phyloP scores from a whole-genome alignment of 2,888 invertebrate species.

The Polia nebulosa region DNA sequence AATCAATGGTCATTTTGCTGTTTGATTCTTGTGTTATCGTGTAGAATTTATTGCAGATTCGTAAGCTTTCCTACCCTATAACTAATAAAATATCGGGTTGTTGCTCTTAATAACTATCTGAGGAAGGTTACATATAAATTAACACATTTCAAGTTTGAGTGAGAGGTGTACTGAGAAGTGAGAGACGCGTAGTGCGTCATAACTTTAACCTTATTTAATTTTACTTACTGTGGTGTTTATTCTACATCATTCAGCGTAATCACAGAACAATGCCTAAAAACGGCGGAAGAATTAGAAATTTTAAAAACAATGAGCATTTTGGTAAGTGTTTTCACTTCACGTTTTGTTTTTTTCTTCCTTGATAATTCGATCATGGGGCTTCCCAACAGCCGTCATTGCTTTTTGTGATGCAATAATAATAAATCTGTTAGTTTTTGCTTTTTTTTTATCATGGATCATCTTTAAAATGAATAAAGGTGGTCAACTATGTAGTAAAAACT shows the following conservation, averaged over 20 bases:
- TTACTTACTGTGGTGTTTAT: conserved; percentile 25
- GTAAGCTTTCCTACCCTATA: neutral
- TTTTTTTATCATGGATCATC: too few species aligned
- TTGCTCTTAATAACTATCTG: neutral
- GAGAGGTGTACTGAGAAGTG: conserved; percentile 16
- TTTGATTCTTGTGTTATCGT: neutral
- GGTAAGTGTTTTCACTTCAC: conserved; percentile 73
- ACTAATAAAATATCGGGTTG: conserved; percentile 7
- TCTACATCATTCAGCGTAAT: conserved; percentile 34
- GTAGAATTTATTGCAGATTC: conserved; percentile 16
- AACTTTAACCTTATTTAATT: conserved; percentile 49
- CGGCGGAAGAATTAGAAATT: conserved; percentile 83
- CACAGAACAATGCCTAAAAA: conserved; percentile 86
- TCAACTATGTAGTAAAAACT: neutral
- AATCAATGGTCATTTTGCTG: neutral
- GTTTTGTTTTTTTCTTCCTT: neutral
- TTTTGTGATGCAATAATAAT: conserved; percentile 21
- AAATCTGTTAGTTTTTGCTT: neutral
- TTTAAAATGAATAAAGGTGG: neutral
- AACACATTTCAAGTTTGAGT: neutral
- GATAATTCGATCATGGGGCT: neutral
- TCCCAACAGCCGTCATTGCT: conserved; percentile 5
- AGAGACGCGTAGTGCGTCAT: conserved; percentile 63
- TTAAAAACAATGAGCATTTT: conserved; percentile 85
- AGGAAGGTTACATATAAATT: neutral